A percentile compares a stretch with the other conserved stretches of the same genome.
Conservation (phyloP, 92 coral and sea anemone species). For the Montipora capitata region DNA sequence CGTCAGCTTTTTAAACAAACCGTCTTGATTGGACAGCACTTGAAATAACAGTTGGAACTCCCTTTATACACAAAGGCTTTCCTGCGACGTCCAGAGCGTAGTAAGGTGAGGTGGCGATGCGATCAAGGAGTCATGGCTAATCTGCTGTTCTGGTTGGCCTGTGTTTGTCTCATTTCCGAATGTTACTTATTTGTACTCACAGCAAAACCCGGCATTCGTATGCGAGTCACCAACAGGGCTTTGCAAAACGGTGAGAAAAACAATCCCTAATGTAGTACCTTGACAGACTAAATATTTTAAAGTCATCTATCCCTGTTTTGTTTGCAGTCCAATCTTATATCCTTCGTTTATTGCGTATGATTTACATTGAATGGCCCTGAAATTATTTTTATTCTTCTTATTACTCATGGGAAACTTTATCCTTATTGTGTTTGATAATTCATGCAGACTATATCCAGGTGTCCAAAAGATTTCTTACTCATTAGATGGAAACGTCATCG, state of each 20-base stretch:
- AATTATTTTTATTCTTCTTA: no score
- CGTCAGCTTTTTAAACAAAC: constrained; percentile 3
- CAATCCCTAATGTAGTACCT: not conserved
- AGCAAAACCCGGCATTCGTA: constrained; percentile 81
- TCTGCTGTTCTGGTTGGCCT: not conserved
- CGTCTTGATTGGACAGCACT: constrained; percentile 6
- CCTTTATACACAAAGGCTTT: not conserved
- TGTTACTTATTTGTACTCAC: not conserved
- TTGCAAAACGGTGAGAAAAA: constrained; percentile 81
- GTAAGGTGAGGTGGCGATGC: not conserved
- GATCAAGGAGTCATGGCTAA: not conserved
- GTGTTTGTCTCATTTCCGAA: not conserved
- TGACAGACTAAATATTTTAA: no score
- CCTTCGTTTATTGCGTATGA: no score
- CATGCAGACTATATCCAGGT: no score
- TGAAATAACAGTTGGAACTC: not conserved
- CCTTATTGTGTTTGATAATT: no score
- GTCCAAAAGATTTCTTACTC: no score
- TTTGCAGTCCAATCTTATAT: no score
- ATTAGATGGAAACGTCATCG: no score
- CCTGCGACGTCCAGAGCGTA: not conserved
- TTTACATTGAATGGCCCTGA: no score
- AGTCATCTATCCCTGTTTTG: not conserved
- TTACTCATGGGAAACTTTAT: no score
- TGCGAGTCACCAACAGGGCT: constrained; percentile 88